These are phyloP conservation scores for Meteorus sp. DNA, from an alignment of 1,140 invertebrate genomes.

Conservation along the genomic window DNA sequence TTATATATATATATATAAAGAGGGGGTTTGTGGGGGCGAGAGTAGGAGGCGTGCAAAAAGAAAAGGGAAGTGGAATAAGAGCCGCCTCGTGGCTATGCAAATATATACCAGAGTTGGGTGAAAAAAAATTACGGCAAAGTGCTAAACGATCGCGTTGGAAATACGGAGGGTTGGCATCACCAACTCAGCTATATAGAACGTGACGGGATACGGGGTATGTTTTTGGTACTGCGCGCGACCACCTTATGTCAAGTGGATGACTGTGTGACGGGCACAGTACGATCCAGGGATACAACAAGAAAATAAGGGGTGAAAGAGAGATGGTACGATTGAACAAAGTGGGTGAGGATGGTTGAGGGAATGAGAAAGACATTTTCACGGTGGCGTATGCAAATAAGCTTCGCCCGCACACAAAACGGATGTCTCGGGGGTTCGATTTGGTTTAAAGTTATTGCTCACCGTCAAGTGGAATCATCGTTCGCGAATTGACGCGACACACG, in stretches of 20 bases:
- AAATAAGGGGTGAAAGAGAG: slow-evolving; percentile 14
- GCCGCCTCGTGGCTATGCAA: slow-evolving; percentile 40
- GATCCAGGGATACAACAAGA: too few species aligned
- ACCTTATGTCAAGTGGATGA: slow-evolving; percentile 48
- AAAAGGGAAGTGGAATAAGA: not conserved
- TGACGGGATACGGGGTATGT: slow-evolving; percentile 10
- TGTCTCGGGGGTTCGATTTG: slow-evolving; percentile 33
- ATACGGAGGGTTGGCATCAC: not conserved
- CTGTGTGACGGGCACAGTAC: slow-evolving; percentile 36
- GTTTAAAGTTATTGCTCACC: slow-evolving; percentile 32
- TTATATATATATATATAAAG: not conserved
- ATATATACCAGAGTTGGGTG: slow-evolving; percentile 39
- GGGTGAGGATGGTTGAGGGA: too few species aligned
- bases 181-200: too few species aligned
- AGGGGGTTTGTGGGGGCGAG: not conserved
- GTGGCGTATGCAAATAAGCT: slow-evolving; percentile 34
- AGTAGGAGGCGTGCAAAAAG: slow-evolving; percentile 2
- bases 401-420: slow-evolving; percentile 13
- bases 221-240: slow-evolving; percentile 27
- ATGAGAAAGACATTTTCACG: slow-evolving; percentile 23
- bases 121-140: slow-evolving; percentile 51
- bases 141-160: slow-evolving; percentile 46
- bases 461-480: slow-evolving; percentile 28
- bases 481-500: slow-evolving; percentile 27
- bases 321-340: too few species aligned